These are phyloP conservation scores for Channa maculata DNA, from an alignment of 2,113 vertebrate species.

Conservation along the genomic window DNA sequence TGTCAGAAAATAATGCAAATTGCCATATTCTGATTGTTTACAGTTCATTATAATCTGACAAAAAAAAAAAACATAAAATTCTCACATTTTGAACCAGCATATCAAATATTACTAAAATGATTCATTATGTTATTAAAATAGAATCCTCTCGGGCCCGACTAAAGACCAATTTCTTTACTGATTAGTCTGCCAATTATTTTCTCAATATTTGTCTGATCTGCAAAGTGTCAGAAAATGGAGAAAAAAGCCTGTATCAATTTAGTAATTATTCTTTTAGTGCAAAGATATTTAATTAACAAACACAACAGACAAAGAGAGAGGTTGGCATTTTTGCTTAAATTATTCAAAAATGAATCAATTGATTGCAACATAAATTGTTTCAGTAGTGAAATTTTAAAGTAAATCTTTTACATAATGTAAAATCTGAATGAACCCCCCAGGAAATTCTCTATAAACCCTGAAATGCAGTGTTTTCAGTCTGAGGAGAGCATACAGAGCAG, in stretches of 20 bases:
- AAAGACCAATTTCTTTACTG: not conserved
- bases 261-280: not conserved
- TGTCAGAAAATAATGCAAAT: not conserved
- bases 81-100: not conserved
- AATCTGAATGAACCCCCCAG: conserved; percentile 5
- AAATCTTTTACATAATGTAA: not conserved
- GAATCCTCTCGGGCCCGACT: not conserved
- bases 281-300: not conserved
- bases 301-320: not conserved
- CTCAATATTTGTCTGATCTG: not conserved
- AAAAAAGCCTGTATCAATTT: too few species aligned
- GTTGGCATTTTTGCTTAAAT: not conserved
- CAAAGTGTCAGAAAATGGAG: too few species aligned
- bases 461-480: conserved; percentile 5
- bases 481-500: conserved; percentile 25
- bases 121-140: not conserved
- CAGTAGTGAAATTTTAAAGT: not conserved
- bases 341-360: too few species aligned
- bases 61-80: too few species aligned
- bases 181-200: not conserved
- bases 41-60: not conserved
- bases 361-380: not conserved
- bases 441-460: conserved; percentile 3
- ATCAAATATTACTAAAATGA: not conserved
- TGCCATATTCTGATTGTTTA: not conserved